Percentiles rank a stretch among this genome's conserved stretches.
Conservation (phyloP, 2,113 vertebrate species). For the Ophiodon elongatus region DNA sequence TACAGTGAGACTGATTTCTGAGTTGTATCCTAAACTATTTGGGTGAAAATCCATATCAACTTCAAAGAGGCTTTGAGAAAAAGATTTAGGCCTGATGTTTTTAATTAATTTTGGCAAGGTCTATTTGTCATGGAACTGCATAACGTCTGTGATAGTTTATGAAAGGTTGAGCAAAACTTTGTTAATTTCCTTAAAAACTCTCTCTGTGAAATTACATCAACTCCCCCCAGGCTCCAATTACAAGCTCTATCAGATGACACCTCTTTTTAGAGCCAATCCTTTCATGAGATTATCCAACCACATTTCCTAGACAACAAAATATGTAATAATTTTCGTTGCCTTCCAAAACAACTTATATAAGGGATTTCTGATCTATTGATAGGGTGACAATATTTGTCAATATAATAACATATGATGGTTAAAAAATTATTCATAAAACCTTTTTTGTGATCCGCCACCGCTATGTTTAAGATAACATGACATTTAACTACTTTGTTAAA, state of each 20-base stretch:
- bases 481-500: neutral
- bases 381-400: neutral
- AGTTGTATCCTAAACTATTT: neutral
- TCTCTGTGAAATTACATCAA: neutral
- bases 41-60: neutral
- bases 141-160: neutral
- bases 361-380: neutral
- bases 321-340: neutral
- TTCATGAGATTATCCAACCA: neutral
- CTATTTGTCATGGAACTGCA: neutral
- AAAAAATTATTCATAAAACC: neutral
- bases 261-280: neutral
- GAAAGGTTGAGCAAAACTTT: constrained; percentile 4
- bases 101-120: neutral
- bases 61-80: constrained; percentile 3
- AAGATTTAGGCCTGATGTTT: neutral
- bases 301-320: neutral
- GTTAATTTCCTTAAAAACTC: neutral
- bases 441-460: neutral
- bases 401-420: neutral
- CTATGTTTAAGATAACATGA: neutral
- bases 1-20: neutral
- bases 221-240: neutral
- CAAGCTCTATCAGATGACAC: neutral
- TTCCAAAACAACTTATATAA: neutral